Base-by-base conservation (phyloP, 2,113 vertebrate genomes). In the Callaeas wilsoni region DNA sequence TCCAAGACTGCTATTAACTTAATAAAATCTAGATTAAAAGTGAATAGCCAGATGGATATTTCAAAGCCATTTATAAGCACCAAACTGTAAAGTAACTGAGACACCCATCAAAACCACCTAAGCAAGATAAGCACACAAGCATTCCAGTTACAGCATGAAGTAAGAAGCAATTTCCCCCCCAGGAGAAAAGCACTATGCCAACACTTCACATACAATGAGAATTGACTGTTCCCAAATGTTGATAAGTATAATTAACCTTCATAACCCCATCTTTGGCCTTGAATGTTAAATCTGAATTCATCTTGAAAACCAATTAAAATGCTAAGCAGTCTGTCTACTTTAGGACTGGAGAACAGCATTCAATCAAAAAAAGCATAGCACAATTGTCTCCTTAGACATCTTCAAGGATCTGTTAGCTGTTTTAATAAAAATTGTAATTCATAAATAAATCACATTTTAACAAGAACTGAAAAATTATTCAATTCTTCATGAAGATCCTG, bases 301-400 rank as follows among this genome's bases (percentile, higher is more conserved):
- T 50, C 59, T 35, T 84, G 68, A 70, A 96, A 96, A 95, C 19
- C 64, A 96, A 94, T 96, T 96, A 95, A 95, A 93, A 96, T 91
- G 93, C 75, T 94, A 96, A 97, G 84, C 64, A 94, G 78, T 52
- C 85, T 89, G 53, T 30, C 69, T 33, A 21, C 75, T 80, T 59
- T 55, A 59, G 59, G 52, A 77, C 39, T 49, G 20, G 18, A 81
- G 37, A 93, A 93, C 0, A 52, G 25, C 55, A 41, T 86, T 91
- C 26, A n/a, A 49, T 41, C 4, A 49, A 50, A 65, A 84, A 37
- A 30, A 41, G 4, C 6, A 74, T 29, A 55, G 30, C 21, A 80
- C 53, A 76, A 42, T 12, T 85, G n/a, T 53, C 49, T 92, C 26
- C 69, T 89, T 44, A 50, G 53, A 71, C 20, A 75, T 9, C 16